These are phyloP conservation scores for Sminthopsis crassicaudata DNA, from an alignment of 2,113 vertebrate genomes.

Conservation along the genomic window DNA sequence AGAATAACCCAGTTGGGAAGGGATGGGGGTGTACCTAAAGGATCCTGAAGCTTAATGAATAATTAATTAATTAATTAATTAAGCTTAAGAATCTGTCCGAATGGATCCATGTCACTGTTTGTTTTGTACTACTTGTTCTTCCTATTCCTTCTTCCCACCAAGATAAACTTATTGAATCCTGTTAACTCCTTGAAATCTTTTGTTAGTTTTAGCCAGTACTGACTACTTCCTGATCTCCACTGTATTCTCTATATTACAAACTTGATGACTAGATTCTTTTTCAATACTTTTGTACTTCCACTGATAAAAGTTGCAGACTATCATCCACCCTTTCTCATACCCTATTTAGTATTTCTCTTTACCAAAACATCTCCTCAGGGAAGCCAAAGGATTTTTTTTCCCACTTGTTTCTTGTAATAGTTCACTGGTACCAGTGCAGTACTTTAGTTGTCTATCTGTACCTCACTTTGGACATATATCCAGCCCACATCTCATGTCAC, in stretches of 20 bases:
- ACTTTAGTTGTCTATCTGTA: not conserved
- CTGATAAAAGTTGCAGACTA: not conserved
- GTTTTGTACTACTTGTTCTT: not conserved
- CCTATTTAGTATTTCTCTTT: not conserved
- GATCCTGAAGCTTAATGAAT: not conserved
- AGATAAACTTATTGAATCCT: not conserved
- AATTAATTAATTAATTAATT: not conserved
- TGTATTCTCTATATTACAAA: not conserved
- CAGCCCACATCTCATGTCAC: not conserved
- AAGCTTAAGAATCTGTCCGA: not conserved
- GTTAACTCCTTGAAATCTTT: not conserved
- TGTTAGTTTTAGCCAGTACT: not conserved
- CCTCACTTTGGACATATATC: not conserved
- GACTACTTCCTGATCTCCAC: not conserved
- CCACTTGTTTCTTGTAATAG: not conserved
- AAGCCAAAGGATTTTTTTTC: not conserved
- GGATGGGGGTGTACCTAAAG: not conserved
- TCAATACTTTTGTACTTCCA: not conserved
- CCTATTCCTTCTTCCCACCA: not conserved
- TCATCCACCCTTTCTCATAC: not conserved
- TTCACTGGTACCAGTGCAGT: not conserved
- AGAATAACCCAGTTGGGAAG: not conserved
- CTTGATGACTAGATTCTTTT: not conserved
- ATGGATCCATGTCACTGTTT: not conserved
- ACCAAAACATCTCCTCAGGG: not conserved